Evolutionary conservation across 2,113 vertebrate species (phyloP).

Genomic region (Corythoichthys haematopterus): DNA sequence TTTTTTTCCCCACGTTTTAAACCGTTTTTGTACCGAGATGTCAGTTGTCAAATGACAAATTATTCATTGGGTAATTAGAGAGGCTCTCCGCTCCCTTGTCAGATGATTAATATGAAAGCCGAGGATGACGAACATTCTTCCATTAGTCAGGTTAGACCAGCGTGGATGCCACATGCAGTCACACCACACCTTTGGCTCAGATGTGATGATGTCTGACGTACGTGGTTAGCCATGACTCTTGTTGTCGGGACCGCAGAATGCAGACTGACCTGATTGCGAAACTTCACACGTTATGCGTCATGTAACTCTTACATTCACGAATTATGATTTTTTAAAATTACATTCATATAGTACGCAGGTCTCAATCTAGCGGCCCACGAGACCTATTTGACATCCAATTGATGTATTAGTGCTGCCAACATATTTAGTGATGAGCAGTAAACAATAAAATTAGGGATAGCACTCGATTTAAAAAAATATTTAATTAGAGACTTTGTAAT

Average conservation of each 20-base stretch:
- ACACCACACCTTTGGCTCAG: slow-evolving; percentile 21
- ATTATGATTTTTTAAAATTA: no score
- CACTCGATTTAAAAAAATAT: no score
- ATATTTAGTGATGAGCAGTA: no score
- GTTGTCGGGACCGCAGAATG: slow-evolving; percentile 3
- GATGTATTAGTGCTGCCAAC: no score
- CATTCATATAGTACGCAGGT: no score
- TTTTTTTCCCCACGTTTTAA: no score
- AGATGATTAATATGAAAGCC: neutral
- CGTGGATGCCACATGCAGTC: slow-evolving; percentile 1
- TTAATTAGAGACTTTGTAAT: no score
- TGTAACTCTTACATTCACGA: no score
- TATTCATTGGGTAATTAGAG: neutral
- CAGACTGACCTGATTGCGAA: neutral
- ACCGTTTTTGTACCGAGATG: neutral
- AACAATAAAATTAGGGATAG: no score
- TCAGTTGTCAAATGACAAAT: neutral
- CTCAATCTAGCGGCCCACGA: no score
- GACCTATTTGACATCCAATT: no score
- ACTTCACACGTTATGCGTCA: neutral
- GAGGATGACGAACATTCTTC: neutral
- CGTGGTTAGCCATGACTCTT: neutral
- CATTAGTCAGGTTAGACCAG: slow-evolving; percentile 31
- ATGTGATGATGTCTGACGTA: slow-evolving; percentile 1
- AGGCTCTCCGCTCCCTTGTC: neutral